Evolutionary conservation across 2,888 invertebrate species (phyloP), one percentile per base, ranked within the genome.

Genomic region (Andrena minutula): DNA sequence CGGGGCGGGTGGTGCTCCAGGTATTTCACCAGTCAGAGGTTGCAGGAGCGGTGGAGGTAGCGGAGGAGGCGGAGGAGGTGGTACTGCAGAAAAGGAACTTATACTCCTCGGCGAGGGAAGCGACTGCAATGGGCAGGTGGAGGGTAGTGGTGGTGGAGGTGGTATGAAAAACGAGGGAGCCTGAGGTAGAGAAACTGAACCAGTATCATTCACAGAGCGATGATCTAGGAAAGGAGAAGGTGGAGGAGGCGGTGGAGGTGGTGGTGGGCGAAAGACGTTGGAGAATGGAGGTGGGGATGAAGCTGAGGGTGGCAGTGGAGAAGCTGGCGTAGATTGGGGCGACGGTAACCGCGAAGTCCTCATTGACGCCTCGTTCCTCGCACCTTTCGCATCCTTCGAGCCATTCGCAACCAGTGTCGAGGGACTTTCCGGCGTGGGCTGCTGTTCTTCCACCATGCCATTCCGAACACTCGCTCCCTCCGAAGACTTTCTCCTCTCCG

Each of bases 281-380:
- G 20, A 93, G 80, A 93, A 91, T 0, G 91, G 93, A 75, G 88
- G 89, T 1, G 94, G 94, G 83, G 94, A 83, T 65, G 94, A 91
- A 32, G 47, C 2, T 23, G 94, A 94, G 83, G 91, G 95, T 79
- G 91, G 94, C 0, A 93, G 92, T 82, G 94, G 93, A 0, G 94
- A 94, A 28, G 41, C 58, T 2, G 73, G 94, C 0, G 68, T 5
- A 0, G 64, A 16, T 7, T 20, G 16, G 1, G 58, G 10, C 32
- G 56, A 51, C 10, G 69, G n/a, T 28, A 47, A 20, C 12, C 51
- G 56, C 2, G 26, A 7, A 20, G 4, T 26, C 26, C 47, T 41
- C 41, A 5, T 51, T 47, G 26, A n/a, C n/a, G 8, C 35, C 12
- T 66, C 75, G 0, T n/a, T 35, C 12, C 7, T 58, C 16, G 26